These are phyloP conservation scores for Caenorhabditis tropicalis DNA, from an alignment of 1,140 invertebrate species.

Conservation along the genomic window DNA sequence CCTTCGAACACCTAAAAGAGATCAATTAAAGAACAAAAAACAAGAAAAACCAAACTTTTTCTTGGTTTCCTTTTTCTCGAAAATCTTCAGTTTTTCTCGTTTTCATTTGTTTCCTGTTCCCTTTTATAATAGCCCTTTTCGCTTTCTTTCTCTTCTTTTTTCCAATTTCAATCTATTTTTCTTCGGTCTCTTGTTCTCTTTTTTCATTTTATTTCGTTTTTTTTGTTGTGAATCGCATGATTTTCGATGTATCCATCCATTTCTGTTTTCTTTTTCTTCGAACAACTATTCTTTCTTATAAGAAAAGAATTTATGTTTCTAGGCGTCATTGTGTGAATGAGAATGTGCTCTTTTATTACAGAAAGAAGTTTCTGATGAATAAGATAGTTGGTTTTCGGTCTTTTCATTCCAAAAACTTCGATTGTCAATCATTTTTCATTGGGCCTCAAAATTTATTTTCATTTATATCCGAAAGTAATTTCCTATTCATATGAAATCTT, in stretches of 20 bases:
- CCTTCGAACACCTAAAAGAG: too few species aligned
- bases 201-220: not conserved
- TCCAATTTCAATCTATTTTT: not conserved
- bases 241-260: not conserved
- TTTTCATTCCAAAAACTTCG: too few species aligned
- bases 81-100: not conserved
- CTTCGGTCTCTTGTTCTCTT: slow-evolving; percentile 15
- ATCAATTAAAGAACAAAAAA: too few species aligned
- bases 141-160: slow-evolving; percentile 4
- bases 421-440: not conserved
- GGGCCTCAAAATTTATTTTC: not conserved
- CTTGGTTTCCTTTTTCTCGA: not conserved
- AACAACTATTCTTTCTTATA: too few species aligned
- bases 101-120: slow-evolving; percentile 22
- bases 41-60: not conserved
- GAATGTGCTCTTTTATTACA: too few species aligned
- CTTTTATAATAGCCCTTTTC: slow-evolving; percentile 4
- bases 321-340: too few species aligned
- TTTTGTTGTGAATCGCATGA: not conserved
- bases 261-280: not conserved
- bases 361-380: too few species aligned
- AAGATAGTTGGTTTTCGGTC: too few species aligned
- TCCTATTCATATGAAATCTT: not conserved
- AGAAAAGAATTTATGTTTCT: not conserved
- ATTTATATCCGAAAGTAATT: not conserved